phyloP scores from a whole-genome alignment of 2,888 invertebrate genomes.

The Acleris literana region DNA sequence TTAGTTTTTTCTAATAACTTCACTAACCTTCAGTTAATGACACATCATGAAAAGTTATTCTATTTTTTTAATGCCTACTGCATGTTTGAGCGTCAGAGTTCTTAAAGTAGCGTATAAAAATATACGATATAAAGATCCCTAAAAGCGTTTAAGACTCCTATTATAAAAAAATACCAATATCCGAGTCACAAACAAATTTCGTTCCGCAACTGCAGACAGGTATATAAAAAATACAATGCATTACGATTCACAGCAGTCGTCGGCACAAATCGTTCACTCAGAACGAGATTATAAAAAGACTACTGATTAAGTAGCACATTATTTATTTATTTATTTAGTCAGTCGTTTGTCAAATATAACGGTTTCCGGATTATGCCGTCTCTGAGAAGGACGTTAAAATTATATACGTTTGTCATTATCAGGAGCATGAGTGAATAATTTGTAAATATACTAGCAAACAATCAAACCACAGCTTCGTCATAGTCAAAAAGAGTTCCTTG shows the following conservation, averaged over 20 bases:
- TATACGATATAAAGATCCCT: constrained; percentile 11
- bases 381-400: not conserved
- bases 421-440: not conserved
- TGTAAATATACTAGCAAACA: not conserved
- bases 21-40: constrained; percentile 27
- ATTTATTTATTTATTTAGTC: not conserved
- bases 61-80: constrained; percentile 19
- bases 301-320: constrained; percentile 9
- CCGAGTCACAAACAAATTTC: constrained; percentile 4
- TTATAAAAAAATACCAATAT: not conserved
- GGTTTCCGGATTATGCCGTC: constrained; percentile 2
- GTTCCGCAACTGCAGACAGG: constrained; percentile 5
- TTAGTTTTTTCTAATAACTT: constrained; percentile 21
- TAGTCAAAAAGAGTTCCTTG: not conserved
- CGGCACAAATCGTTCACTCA: constrained; percentile 17
- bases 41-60: not conserved
- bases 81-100: constrained; percentile 16
- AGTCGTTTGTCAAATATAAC: constrained; percentile 21
- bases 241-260: constrained; percentile 3
- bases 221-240: constrained; percentile 4
- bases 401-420: not conserved
- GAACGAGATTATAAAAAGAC: constrained; percentile 18
- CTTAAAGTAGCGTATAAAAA: constrained; percentile 11
- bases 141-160: not conserved
- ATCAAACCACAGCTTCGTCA: not conserved